Conservation (phyloP, 1,140 invertebrate species). For the Caenorhabditis inopinata region DNA sequence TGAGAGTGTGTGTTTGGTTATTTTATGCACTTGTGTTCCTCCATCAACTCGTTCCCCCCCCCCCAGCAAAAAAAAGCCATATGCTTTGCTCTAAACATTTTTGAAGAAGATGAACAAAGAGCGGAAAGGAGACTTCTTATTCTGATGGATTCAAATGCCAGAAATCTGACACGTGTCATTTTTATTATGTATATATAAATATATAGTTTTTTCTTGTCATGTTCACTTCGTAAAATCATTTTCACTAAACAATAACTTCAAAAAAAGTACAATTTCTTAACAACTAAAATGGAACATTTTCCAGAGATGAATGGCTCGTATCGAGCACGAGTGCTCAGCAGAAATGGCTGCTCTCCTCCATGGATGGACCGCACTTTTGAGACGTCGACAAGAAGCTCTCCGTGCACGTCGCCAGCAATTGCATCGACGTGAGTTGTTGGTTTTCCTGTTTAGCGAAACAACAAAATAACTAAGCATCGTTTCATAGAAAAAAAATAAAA, state of each 20-base stretch:
- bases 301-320: constrained; percentile 41
- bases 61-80: not conserved
- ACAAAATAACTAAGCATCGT: too few relatives aligned
- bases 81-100: not conserved
- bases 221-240: too few relatives aligned
- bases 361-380: constrained; percentile 30
- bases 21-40: not conserved
- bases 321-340: constrained; percentile 25
- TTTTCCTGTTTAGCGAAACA: too few relatives aligned
- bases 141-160: not conserved
- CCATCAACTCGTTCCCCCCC: not conserved
- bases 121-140: not conserved
- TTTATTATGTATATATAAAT: too few relatives aligned
- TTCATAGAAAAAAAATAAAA: too few relatives aligned
- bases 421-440: constrained; percentile 35
- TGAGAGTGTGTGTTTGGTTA: not conserved
- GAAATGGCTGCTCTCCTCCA: constrained; percentile 31
- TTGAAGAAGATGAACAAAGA: not conserved
- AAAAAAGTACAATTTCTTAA: too few relatives aligned
- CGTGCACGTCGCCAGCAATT: constrained; percentile 28
- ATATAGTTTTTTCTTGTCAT: too few relatives aligned
- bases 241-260: too few relatives aligned
- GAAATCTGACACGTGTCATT: constrained; percentile 6
- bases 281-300: too few relatives aligned
- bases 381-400: not conserved